A percentile compares a stretch with the other conserved stretches of the same genome.
Evolutionary conservation across 2,797 vertebrate genomes (phyloP).

Genomic region (Falco novaeseelandiae): DNA sequence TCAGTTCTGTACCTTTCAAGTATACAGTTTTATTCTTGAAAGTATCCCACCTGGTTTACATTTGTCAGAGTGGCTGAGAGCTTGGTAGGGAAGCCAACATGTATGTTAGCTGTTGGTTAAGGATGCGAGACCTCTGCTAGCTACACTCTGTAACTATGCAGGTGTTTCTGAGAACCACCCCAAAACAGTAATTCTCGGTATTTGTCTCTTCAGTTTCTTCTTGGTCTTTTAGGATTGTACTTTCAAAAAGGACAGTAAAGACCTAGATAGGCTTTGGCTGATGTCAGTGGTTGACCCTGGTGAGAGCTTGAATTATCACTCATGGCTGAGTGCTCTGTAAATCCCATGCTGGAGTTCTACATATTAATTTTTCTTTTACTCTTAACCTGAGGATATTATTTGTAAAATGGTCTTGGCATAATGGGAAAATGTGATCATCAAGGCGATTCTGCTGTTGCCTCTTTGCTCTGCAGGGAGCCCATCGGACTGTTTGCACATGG

Average conservation of each 20-base stretch:
- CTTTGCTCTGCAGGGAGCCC: neutral
- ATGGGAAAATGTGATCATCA: neutral
- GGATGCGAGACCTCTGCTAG: neutral
- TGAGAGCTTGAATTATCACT: neutral
- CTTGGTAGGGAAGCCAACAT: neutral
- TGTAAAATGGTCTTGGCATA: neutral
- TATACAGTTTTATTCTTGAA: neutral
- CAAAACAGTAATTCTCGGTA: neutral
- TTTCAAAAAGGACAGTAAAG: neutral
- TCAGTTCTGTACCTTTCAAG: neutral
- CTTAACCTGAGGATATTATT: neutral
- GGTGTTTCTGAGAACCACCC: constrained; percentile 10
- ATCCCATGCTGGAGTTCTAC: neutral
- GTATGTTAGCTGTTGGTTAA: neutral
- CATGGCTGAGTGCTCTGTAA: neutral
- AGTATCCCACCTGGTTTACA: neutral
- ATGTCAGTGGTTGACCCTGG: neutral
- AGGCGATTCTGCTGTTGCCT: neutral
- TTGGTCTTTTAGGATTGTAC: neutral
- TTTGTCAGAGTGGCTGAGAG: neutral
- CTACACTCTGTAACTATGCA: neutral
- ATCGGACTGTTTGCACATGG: neutral
- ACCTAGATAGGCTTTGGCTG: neutral
- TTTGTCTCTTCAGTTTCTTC: neutral
- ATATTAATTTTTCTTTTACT: neutral